Base-by-base conservation (phyloP, 2,797 vertebrate species). In the Pipistrellus nathusii region DNA sequence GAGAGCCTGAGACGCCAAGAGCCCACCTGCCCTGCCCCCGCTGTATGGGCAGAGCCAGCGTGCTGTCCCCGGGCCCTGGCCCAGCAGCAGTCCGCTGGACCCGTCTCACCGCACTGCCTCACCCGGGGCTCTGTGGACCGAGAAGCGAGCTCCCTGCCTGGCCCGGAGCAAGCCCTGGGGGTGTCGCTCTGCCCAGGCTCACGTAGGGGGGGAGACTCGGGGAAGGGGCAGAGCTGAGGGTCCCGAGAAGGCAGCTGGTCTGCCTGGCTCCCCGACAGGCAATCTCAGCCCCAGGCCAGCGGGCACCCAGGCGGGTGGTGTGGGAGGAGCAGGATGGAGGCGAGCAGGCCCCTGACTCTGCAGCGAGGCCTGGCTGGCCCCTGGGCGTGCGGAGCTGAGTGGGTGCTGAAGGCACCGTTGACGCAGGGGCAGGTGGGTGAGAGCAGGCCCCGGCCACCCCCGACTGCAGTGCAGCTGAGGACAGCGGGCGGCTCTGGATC, bases 121-220 rank as follows among this genome's bases (percentile, higher is more conserved):
- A 11, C 5, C 55, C 17, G 27, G 25, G 41, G 48, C 6, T 25
- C 15, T 35, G 18, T n/a, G 62, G 75, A 44, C 35, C 3, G 2
- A 44, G 44, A 10, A 44, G 38, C 38, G 38, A 41, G 38, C 38
- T 41, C 38, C 1, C 38, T 41, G 38, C 38, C 20, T 0, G 5
- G 53, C 23, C 3, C 3, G 17, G 13, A 41, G 30, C 3, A 17
- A 55, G 35, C 27, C 30, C 13, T 14, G 0, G 0, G 21, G 0
- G 3, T 12, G 12, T 30, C 21, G 5, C 3, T 4, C 5, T 11
- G 30, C 17, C n/a, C 35, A 2, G 8, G 13, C 21, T 30, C 69
- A 44, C 35, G 7, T 3, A 44, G n/a, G 8, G 0, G 41, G 18
- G 27, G 64, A 23, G 57, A 55, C 3, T 1, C 25, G 14, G 59